Base-by-base conservation (phyloP, 2,888 invertebrate species). In the Gibbula magus region DNA sequence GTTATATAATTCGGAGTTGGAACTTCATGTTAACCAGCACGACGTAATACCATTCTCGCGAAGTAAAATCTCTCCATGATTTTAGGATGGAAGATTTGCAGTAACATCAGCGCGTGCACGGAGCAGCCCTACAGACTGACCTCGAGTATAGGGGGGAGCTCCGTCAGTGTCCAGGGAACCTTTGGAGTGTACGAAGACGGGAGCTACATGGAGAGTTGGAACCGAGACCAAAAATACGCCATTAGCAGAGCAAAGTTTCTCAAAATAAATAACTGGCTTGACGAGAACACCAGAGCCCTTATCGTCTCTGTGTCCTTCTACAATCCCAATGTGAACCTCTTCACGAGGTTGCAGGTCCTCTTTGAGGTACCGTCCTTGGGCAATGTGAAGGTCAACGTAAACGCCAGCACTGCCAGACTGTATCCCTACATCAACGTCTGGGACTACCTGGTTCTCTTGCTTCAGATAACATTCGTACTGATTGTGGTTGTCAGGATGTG, bases 371-470 rank as follows among this genome's bases (percentile, higher is more conserved):
- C 82, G 7, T 54, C 82, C 1, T 25, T 54, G 45, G 84, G 84
- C 13, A 76, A 78, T 1, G 79, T 80, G 25, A n/a, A 76, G 0
- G 13, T 75, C 16, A 51, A 22, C 22, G 10, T 74, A 25, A 70
- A 54, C 2, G 77, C 80, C 1, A 56, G 73, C 5, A 81, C 83
- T 0, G 83, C 84, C 18, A 77, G 80, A 25, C 78, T 84, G 73
- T 86, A 87, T 74, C 87, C 87, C 0, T 87, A 86, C 77, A 77
- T 81, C 18, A 73, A 75, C 39, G 76, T 79, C 1, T 84, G 84
- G 82, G 87, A 87, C 54, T 86, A 83, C 74, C 10, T 87, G 4
- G 35, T 85, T n/a, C 79, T 86, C 0, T 75, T 81, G 8, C 39
- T 84, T 1, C 84, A 86, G 73, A 25, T 86, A 2, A 16, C 85